Percentiles rank a stretch among this genome's conserved stretches.
Evolutionary conservation across 53 echinoderm and acorn worm genomes (phyloP).

Genomic region (Astropecten irregularis): DNA sequence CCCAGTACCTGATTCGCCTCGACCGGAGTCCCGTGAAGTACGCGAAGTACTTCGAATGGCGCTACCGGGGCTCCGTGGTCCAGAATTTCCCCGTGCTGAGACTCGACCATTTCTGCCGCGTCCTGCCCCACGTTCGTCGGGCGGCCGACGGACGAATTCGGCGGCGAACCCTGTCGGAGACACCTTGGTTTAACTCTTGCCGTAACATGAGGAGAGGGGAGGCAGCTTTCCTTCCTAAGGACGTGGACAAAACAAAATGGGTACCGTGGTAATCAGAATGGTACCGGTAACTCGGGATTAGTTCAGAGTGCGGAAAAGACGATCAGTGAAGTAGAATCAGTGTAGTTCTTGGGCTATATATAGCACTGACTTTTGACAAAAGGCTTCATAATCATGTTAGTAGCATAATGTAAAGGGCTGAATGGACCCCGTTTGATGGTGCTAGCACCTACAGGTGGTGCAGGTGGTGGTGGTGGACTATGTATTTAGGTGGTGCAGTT

Average conservation of each 20-base stretch:
- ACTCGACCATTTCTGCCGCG: conserved; percentile 65
- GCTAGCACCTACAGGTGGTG: too few species aligned
- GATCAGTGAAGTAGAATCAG: too few species aligned
- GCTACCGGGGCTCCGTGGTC: conserved; percentile 55
- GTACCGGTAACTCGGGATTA: too few species aligned
- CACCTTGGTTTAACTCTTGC: conserved; percentile 78
- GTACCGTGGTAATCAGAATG: conserved; percentile 9
- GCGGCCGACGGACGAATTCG: conserved; percentile 26
- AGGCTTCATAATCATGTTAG: too few species aligned
- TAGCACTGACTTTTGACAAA: too few species aligned
- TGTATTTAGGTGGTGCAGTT: too few species aligned
- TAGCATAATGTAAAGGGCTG: too few species aligned
- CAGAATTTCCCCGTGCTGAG: conserved; percentile 63
- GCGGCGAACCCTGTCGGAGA: conserved; percentile 42
- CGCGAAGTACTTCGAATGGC: conserved; percentile 78
- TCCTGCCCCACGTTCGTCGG: conserved; percentile 61
- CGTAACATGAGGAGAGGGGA: conserved; percentile 30
- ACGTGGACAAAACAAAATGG: conserved; percentile 9
- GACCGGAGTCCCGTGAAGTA: conserved; percentile 71
- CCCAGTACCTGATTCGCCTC: conserved; percentile 57
- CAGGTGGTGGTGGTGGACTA: too few species aligned
- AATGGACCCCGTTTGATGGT: too few species aligned
- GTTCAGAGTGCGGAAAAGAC: too few species aligned
- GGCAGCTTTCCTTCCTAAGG: neutral
- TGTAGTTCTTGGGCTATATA: too few species aligned